Evolutionary conservation across 2,888 invertebrate genomes (phyloP).

Genomic region (Ellobium chinense): DNA sequence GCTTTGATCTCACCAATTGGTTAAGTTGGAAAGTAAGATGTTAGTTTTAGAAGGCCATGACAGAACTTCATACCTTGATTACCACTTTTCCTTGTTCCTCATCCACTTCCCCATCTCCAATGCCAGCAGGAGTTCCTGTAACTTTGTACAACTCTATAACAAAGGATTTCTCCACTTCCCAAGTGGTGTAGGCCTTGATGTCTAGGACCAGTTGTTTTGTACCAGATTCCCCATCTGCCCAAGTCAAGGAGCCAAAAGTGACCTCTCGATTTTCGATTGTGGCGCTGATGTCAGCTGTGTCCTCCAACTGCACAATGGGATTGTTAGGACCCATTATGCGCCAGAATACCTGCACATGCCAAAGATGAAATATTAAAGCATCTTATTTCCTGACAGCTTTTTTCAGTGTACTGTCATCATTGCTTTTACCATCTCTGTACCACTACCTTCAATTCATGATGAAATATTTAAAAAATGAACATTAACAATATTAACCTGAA

Average conservation of each 20-base stretch:
- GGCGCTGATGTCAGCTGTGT: slow-evolving; percentile 70
- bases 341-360: slow-evolving; percentile 68
- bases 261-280: slow-evolving; percentile 59
- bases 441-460: no score
- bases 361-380: background rate
- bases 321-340: slow-evolving; percentile 76
- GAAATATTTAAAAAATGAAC: no score
- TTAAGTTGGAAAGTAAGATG: no score
- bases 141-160: slow-evolving; percentile 68
- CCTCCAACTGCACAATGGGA: slow-evolving; percentile 61
- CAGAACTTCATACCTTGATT: slow-evolving; percentile 68
- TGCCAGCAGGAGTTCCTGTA: slow-evolving; percentile 58
- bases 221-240: slow-evolving; percentile 71
- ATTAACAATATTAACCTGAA: no score
- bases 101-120: slow-evolving; percentile 72
- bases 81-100: slow-evolving; percentile 60
- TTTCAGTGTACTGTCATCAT: no score
- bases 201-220: slow-evolving; percentile 65
- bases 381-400: no score
- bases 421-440: no score
- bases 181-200: slow-evolving; percentile 71
- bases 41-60: no score
- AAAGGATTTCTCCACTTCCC: slow-evolving; percentile 76
- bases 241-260: slow-evolving; percentile 68
- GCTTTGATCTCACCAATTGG: no score